Conservation (phyloP, 53 echinoderm and acorn worm genomes). For the Crossaster papposus region DNA sequence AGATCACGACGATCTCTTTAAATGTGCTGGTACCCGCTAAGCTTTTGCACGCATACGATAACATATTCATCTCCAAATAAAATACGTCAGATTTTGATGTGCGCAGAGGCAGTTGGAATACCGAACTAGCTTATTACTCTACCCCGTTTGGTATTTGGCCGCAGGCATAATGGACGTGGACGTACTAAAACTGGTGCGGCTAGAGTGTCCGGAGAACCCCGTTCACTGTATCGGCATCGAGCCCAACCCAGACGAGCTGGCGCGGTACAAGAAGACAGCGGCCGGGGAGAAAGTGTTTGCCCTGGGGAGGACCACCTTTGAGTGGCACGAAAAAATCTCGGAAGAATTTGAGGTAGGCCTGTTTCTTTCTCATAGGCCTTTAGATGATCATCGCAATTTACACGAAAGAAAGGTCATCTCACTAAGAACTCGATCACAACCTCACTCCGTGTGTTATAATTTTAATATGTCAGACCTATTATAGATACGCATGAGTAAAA, state of each 20-base stretch:
- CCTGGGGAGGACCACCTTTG: conserved; percentile 53
- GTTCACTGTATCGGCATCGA: conserved; percentile 76
- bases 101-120: too few species aligned
- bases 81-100: too few species aligned
- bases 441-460: neutral
- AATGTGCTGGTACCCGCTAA: too few species aligned
- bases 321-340: conserved; percentile 69
- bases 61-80: too few species aligned
- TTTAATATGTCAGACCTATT: neutral
- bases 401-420: too few species aligned
- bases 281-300: conserved; percentile 38
- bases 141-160: neutral
- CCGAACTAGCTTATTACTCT: neutral
- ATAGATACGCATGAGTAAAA: neutral
- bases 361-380: neutral
- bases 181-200: conserved; percentile 63
- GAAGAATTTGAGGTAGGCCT: conserved; percentile 59
- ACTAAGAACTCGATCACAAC: too few species aligned
- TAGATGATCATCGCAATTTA: neutral
- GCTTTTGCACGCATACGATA: too few species aligned
- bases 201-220: conserved; percentile 38
- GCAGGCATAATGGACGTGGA: conserved; percentile 88
- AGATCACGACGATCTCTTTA: too few species aligned
- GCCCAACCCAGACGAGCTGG: conserved; percentile 75
- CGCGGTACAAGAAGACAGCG: conserved; percentile 69